A percentile compares a stretch with the other conserved stretches of the same genome.
These are phyloP conservation scores for Atherix ibis DNA, from an alignment of 2,888 invertebrate genomes.

Conservation along the genomic window DNA sequence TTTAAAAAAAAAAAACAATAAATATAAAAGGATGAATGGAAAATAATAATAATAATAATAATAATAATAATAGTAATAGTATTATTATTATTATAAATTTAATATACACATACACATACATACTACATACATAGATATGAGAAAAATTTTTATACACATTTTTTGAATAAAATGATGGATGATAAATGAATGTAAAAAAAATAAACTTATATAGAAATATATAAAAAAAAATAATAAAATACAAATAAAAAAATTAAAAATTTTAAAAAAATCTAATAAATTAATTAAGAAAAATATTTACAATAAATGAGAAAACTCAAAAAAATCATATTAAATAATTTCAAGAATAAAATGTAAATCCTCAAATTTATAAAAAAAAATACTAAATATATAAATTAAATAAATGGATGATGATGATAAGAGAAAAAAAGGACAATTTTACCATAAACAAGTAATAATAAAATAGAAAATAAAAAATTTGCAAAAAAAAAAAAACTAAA, in stretches of 20 bases:
- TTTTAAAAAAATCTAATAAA: too few species aligned
- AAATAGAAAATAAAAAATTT: constrained; percentile 1
- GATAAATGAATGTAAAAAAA: constrained; percentile 1
- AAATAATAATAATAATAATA: too few species aligned
- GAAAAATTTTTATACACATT: background rate
- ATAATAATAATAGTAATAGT: too few species aligned
- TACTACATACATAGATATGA: background rate
- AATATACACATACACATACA: background rate
- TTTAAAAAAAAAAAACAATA: constrained; percentile 1
- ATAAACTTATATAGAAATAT: constrained; percentile 1
- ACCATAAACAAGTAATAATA: constrained; percentile 2
- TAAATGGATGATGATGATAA: too few species aligned
- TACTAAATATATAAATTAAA: constrained; percentile 3
- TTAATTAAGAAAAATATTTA: constrained; percentile 6
- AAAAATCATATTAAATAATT: background rate
- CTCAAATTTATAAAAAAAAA: background rate
- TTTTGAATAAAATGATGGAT: constrained; percentile 2
- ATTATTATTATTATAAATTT: too few species aligned
- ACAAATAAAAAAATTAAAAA: too few species aligned
- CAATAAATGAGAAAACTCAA: constrained; percentile 2
- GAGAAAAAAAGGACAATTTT: too few species aligned
- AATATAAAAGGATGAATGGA: too few species aligned
- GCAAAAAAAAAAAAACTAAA: constrained; percentile 2
- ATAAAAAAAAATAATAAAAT: constrained; percentile 1
- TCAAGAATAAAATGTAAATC: background rate